Base-by-base conservation (phyloP, 2,888 invertebrate species). In the Merodon equestris region DNA sequence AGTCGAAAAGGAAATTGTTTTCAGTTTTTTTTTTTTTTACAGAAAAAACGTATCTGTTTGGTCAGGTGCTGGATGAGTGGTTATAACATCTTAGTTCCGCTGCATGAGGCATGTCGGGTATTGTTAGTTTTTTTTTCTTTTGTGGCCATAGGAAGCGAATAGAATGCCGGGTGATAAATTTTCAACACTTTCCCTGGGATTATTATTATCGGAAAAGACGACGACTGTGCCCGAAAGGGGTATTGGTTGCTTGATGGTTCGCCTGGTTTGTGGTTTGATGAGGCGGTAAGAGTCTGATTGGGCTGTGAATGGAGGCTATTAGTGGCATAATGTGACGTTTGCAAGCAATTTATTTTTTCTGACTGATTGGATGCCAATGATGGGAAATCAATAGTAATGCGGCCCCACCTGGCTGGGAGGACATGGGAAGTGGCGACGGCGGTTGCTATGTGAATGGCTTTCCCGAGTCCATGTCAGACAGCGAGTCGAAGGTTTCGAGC, bases 91-190 rank as follows among this genome's bases (percentile, higher is more conserved):
- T 58, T 53, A 76, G 76, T 76, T 76, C 66, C 77, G 66, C 63
- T 61, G 27, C 27, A 27, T 27, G 27, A 4, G 27, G 27, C 3
- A 7, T 67, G 61, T 56, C 67, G 57, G 57, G 57, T 48, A 38
- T 18, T 58, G 40, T 36, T n/a, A 15, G 38, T 63, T 36, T 60
- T 53, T 50, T 12, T 18, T 27, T 2, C 27, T 27, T 27, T 27
- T 27, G 27, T 27, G 27, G 58, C 60, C 58, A n/a, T 42, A 63
- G 54, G 64, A 71, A 64, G 50, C 48, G 53, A 56, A 54, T 45
- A 60, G 71, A 72, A 76, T 76, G 72, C 76, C 68, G 64, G 64
- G 70, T 74, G 79, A 79, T 79, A 73, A 79, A 79, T 79, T 79
- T 79, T 68, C 68, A 79, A 79, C 74, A 79, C 79, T 79, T 79